phyloP scores from a whole-genome alignment of 2,113 vertebrate genomes.

The Hippocampus guttulatus region DNA sequence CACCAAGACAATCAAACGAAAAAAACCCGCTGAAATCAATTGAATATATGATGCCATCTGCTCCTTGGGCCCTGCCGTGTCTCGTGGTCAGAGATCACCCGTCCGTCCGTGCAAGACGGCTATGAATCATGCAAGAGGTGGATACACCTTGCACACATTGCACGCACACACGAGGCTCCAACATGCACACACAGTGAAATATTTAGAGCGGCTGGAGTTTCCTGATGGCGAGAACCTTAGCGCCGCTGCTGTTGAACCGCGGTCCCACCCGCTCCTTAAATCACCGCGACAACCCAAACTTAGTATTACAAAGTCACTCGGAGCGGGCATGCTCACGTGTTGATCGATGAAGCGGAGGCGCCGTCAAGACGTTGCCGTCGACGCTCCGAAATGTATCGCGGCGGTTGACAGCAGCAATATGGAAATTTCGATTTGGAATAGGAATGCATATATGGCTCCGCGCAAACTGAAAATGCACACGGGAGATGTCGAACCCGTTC shows the following conservation, averaged over 20 bases:
- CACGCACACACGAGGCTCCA: not conserved
- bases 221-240: not conserved
- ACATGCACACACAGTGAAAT: not conserved
- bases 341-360: too few relatives aligned
- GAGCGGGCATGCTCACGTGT: not conserved
- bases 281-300: not conserved
- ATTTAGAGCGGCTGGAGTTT: not conserved
- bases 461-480: not conserved
- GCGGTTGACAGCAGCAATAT: not conserved
- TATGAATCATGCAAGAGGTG: conserved; percentile 2
- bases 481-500: not conserved
- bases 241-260: not conserved
- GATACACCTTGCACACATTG: not conserved
- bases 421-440: not conserved
- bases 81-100: not conserved
- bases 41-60: too few relatives aligned
- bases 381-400: not conserved
- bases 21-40: too few relatives aligned
- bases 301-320: not conserved
- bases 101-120: not conserved
- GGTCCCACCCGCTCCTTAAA: not conserved
- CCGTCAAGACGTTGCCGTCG: not conserved
- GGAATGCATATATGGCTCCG: not conserved
- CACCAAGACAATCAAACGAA: too few relatives aligned
- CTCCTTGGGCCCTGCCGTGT: too few relatives aligned